Evolutionary conservation across 2,797 vertebrate genomes (phyloP), one percentile per base, ranked within the genome.

Genomic region (Hirundo rustica): DNA sequence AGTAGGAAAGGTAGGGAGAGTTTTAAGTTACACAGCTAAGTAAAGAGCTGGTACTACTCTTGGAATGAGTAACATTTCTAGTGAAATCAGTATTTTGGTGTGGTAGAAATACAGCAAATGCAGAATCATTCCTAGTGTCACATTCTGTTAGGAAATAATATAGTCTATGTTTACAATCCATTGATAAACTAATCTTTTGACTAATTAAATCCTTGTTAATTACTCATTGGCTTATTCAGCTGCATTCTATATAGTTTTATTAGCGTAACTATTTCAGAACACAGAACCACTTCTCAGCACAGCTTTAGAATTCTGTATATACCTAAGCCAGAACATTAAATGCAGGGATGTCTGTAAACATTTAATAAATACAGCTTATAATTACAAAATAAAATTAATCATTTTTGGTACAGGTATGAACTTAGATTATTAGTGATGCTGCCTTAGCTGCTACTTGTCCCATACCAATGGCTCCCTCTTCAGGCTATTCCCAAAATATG

Each of bases 401-500:
- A n/a, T 19, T 68, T 92, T 73, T 68, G 23, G 30, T 47, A 67
- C 32, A 89, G 36, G 30, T 29, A 30, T 1, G 9, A 5, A 26
- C 68, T 74, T 60, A 58, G 27, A 57, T 47, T 67, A 83, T 61
- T 5, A 87, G 7, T 0, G 2, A 25, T 14, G 60, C 19, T 67
- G 19, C 36, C n/a, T 61, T 47, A 68, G 62, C n/a, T 86, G 50
- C 38, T 68, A 48, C 36, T 93, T 95, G 55, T 75, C 5, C 70
- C 79, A 73, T 84, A 88, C 26, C 70, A 73, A 84, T 36, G 79
- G 95, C 95, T 96, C 93, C 95, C 94, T 95, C 96, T 95, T 84
- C 93, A 96, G 96, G 88, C 72, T 61, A 2, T 15, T 58, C 38
- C 30, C 71, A 38, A 77, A 72, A 82, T 48, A 27, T 0, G 26